Base-by-base conservation (phyloP, 1,140 invertebrate genomes). In the Manduca sexta region DNA sequence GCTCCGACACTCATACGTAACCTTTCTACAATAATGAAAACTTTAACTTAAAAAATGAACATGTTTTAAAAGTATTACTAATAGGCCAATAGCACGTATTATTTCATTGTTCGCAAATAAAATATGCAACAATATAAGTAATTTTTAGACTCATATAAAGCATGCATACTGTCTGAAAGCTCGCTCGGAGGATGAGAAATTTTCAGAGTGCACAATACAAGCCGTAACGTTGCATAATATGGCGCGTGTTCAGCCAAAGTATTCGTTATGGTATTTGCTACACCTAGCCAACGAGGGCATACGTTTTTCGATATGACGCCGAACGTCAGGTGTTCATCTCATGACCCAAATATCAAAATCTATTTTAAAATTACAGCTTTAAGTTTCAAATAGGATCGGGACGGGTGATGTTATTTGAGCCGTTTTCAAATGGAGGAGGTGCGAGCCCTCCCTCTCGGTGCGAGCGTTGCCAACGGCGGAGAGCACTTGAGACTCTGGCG, bases 201-300 rank as follows among this genome's bases (percentile, higher is more conserved):
- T 76, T 77, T 77, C 64, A 68, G 60, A 77, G 63, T 75, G 69
- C 69, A 77, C 70, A 75, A 78, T 79, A 78, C 70, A 75, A 72
- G 67, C 60, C 56, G 69, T 75, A 80, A 72, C 64, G 69, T 84
- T 81, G 79, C 77, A 83, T 84, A 84, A 81, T 81, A 81, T 75
- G 72, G 64, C 72, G 79, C 72, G 77, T 73, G 74, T 78, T 81
- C 77, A 73, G 72, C 75, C 73, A 81, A 84, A 84, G 74, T 84
- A 83, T 83, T 83, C 79, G 79, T 83, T 81, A 80, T 80, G 77
- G 81, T 81, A 84, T 84, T 82, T 82, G 78, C 75, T 79, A 78
- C 78, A 84, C 77, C 75, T 82, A 82, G 77, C 78, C 72, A 84
- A 81, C 76, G 64, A 71, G 67, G 74, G 78, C 81, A 82, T 82